Base-by-base conservation (phyloP, 92 coral and sea anemone genomes). In the Palythoa grandis region DNA sequence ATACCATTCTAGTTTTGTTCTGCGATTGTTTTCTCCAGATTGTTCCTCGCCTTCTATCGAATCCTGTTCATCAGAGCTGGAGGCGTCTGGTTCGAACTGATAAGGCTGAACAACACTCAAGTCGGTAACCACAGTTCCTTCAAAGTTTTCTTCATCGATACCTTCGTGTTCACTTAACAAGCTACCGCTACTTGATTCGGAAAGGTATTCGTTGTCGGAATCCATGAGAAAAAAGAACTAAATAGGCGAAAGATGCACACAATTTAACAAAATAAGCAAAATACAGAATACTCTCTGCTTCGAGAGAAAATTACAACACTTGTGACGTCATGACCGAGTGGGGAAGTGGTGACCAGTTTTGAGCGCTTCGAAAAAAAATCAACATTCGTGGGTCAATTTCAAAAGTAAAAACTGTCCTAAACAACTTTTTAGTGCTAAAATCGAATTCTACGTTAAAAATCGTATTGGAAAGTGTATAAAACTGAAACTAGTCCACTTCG, bases 241-340 rank as follows among this genome's bases (percentile, higher is more conserved):
- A 65, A 65, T 7, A 65, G 70, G 10, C 68, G 68, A 61, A 61
- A 61, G 4, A 61, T 19, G 29, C 70, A 19, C 29, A 65, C 63
- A 65, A 19, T 65, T 22, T 22, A 65, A 54, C 14, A 10, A 54
- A 54, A 54, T 54, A 54, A 54, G 61, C 61, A 54, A 54, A 54
- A 54, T 54, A 16, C 15, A 54, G 3, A 54, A 54, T 1, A 16
- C 61, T 54, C 61, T 16, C 17, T 54, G 61, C 9, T 54, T 54
- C 11, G 17, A 54, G 61, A 54, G 61, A 54, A 54, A 54, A 54
- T 54, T 11, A 54, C 70, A 2, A 48, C 78, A 74, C 78, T 74
- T 74, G 58, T 48, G 2, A 74, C 78, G 78, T 74, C 78, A 47
- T 52, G 78, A 43, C 77, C 57, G 58, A 74, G 78, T 39, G 38